Evolutionary conservation across 2,888 invertebrate genomes (phyloP), one percentile per base, ranked within the genome.

Genomic region (Diadromus collaris): DNA sequence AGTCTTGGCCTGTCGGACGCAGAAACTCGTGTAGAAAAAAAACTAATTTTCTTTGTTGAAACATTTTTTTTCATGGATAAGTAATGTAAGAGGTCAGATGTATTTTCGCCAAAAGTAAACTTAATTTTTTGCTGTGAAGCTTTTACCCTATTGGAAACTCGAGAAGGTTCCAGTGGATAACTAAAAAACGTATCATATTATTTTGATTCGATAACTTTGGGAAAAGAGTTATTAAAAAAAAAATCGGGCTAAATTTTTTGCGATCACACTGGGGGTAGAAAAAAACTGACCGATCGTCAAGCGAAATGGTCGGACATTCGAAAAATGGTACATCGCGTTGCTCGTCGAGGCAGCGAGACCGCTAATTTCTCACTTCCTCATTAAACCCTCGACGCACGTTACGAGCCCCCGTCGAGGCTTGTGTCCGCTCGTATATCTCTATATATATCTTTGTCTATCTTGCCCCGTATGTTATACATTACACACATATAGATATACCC

Each of bases 291-390:
- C 24, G 21, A 51, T 51, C 51, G 21, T 51, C 24, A 10, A 51
- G 24, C 21, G 21, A 51, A 21, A 24, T 51, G 5, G 24, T 51
- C 51, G 51, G 24, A 51, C 51, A 51, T 51, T 51, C 38, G 10
- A 51, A 51, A 48, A 51, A 51, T n/a, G 4, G 51, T 51, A 24
- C 21, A 51, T 3, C 51, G 21, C 51, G 24, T 13, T 24, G 51
- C 51, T 24, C 51, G 24, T 24, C 51, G 51, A 51, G 51, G 51
- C 51, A 51, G 24, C 51, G 51, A 51, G 51, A 24, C 51, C 56
- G 56, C 60, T 78, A 78, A 78, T 78, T 78, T 78, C 78, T 78
- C 69, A 70, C 75, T 78, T 78, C 78, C 78, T 78, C 78, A 78
- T 78, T 78, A 78, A 75, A 78, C 65, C 70, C 70, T 65, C 78